Evolutionary conservation across 2,113 vertebrate species (phyloP).

Genomic region (Coptodon rendalli): DNA sequence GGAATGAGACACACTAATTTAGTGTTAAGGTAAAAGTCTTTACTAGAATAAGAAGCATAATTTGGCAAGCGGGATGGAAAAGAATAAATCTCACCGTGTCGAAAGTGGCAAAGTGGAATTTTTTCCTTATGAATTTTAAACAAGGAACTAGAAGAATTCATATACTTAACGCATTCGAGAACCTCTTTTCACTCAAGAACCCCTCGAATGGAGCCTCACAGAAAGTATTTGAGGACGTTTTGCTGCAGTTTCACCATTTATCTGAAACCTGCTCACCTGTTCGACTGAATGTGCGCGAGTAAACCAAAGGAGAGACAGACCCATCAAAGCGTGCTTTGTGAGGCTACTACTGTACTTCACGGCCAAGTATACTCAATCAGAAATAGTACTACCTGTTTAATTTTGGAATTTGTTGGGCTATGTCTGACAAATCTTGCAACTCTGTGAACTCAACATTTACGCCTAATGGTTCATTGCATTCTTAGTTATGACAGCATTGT

Average conservation of each 20-base stretch:
- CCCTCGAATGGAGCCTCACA: neutral
- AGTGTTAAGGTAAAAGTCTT: slow-evolving; percentile 20
- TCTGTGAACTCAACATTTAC: neutral
- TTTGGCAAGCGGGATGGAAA: slow-evolving; percentile 5
- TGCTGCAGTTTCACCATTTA: neutral
- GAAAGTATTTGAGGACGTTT: neutral
- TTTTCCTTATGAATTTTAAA: slow-evolving; percentile 40
- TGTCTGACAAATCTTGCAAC: neutral
- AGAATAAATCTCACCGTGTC: slow-evolving; percentile 20
- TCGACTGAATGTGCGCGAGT: neutral
- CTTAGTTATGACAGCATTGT: neutral
- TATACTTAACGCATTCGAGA: neutral
- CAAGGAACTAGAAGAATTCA: neutral
- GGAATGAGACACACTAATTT: slow-evolving; percentile 59
- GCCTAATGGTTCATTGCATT: neutral
- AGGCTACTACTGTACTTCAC: neutral
- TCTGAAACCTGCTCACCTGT: neutral
- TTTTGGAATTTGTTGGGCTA: neutral
- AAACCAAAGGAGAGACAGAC: neutral
- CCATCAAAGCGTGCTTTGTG: neutral
- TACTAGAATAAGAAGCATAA: slow-evolving; percentile 36
- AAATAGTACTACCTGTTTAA: neutral
- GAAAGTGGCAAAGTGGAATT: slow-evolving; percentile 3
- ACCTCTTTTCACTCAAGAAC: neutral
- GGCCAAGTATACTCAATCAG: neutral